Evolutionary conservation across 2,888 invertebrate species (phyloP).

Genomic region (Escarpia spicata): DNA sequence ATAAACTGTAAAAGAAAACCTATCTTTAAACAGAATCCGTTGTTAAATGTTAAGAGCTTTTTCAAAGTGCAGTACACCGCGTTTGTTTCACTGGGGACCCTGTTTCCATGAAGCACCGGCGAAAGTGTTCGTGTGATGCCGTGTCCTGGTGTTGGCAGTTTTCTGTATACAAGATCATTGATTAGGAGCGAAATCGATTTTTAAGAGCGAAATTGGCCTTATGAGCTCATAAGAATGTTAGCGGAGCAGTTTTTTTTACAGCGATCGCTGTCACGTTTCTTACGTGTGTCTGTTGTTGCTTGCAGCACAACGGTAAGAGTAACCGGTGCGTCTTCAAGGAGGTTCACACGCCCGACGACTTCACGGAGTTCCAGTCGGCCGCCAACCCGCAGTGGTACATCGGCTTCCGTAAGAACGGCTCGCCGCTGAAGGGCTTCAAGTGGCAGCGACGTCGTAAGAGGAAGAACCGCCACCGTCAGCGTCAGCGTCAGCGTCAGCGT

Average conservation of each 20-base stretch:
- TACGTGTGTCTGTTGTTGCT: background rate
- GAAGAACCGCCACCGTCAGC: background rate
- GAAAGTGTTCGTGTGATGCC: too few species aligned
- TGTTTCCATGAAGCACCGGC: too few species aligned
- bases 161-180: too few species aligned
- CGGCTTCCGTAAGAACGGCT: constrained; percentile 42
- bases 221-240: too few species aligned
- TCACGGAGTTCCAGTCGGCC: constrained; percentile 36
- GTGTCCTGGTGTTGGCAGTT: too few species aligned
- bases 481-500: background rate
- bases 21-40: too few species aligned
- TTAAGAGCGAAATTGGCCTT: too few species aligned
- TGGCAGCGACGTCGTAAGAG: constrained; percentile 18
- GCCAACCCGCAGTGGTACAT: constrained; percentile 42
- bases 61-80: too few species aligned
- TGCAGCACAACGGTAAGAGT: constrained; percentile 25
- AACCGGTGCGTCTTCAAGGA: constrained; percentile 39
- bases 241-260: background rate
- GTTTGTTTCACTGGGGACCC: too few species aligned
- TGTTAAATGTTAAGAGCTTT: too few species aligned
- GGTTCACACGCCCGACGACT: constrained; percentile 27
- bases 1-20: too few species aligned
- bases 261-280: background rate
- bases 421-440: constrained; percentile 34
- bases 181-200: too few species aligned